Evolutionary conservation across 1,140 invertebrate genomes (phyloP).

Genomic region (Anoplophora glabripennis): DNA sequence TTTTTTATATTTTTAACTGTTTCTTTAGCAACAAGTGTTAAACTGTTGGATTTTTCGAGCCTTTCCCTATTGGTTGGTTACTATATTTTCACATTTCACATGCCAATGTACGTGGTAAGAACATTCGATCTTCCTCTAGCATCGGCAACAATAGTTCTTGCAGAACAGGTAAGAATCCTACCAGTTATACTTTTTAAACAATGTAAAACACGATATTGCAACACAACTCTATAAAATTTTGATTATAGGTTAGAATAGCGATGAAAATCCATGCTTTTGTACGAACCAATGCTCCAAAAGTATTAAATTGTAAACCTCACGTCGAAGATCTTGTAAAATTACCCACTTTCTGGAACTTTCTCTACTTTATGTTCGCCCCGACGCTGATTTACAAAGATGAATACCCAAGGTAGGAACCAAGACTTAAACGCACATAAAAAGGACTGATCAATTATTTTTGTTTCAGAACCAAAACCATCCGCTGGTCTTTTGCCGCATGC

Average conservation of each 20-base stretch:
- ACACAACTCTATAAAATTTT: slow-evolving; percentile 9
- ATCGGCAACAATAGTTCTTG: slow-evolving; percentile 43
- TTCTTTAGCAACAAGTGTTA: slow-evolving; percentile 16
- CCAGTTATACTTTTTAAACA: neutral
- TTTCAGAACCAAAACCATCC: slow-evolving; percentile 54
- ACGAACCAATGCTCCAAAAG: slow-evolving; percentile 60
- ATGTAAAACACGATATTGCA: neutral
- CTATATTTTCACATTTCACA: slow-evolving; percentile 42
- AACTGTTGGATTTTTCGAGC: slow-evolving; percentile 51
- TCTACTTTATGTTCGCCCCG: slow-evolving; percentile 88
- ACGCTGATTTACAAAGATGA: slow-evolving; percentile 81
- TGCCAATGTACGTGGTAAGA: slow-evolving; percentile 50
- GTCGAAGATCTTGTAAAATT: slow-evolving; percentile 47
- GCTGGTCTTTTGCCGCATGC: slow-evolving; percentile 70
- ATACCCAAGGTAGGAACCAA: slow-evolving; percentile 70
- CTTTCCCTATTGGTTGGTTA: slow-evolving; percentile 44
- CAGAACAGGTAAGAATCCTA: slow-evolving; percentile 32
- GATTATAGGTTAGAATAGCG: slow-evolving; percentile 67
- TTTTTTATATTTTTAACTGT: no score
- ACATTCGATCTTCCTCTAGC: slow-evolving; percentile 50
- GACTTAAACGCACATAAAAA: neutral
- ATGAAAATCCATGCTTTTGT: slow-evolving; percentile 88
- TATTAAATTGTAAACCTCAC: slow-evolving; percentile 48
- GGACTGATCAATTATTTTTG: neutral
- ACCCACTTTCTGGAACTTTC: slow-evolving; percentile 71